Conservation (phyloP, 2,113 vertebrate genomes). For the Xiphophorus maculatus region DNA sequence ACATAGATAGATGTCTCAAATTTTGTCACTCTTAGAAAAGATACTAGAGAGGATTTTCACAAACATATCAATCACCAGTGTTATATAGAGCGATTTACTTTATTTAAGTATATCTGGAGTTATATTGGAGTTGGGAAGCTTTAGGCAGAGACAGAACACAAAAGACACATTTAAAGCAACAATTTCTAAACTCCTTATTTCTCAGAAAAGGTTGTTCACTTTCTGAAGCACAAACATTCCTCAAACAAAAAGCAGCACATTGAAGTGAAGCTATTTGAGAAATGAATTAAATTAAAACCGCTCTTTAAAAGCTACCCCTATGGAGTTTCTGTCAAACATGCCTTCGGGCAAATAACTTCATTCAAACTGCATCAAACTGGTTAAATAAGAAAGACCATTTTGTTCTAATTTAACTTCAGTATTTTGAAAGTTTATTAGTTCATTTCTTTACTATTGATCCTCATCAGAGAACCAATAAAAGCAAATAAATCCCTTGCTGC, state of each 20-base stretch:
- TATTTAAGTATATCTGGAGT: no score
- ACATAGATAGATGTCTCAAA: neutral
- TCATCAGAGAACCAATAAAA: constrained; percentile 2
- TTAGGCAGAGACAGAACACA: neutral
- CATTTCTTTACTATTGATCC: neutral
- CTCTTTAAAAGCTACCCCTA: neutral
- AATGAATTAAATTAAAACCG: neutral
- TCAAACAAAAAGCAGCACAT: neutral
- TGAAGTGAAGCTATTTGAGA: neutral
- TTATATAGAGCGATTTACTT: no score
- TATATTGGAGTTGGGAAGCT: neutral
- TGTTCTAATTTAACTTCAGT: neutral
- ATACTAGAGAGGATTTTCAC: neutral
- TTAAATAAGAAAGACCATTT: neutral
- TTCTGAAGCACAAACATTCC: no score
- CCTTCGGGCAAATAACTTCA: neutral
- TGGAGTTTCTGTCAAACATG: constrained; percentile 4
- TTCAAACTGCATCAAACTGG: constrained; percentile 1
- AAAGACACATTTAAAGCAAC: neutral
- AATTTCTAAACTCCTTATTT: neutral
- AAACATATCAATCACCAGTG: neutral
- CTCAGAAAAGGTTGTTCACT: neutral
- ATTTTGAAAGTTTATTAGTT: neutral
- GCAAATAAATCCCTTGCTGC: neutral
- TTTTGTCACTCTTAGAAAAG: neutral